phyloP scores from a whole-genome alignment of 92 coral and sea anemone genomes.

The Phenganax subtilis region DNA sequence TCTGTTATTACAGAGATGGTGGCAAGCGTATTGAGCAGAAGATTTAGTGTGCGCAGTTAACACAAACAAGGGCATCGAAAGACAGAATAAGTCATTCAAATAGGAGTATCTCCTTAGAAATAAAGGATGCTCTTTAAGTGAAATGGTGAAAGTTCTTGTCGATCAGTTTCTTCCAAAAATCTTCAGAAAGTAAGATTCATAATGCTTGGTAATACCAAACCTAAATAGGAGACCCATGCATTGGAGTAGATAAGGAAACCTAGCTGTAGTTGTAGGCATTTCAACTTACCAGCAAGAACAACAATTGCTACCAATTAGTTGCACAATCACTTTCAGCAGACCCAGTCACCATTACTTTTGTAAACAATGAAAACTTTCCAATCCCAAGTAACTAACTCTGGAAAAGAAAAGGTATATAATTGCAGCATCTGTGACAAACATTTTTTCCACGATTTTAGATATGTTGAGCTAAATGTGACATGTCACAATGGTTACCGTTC shows the following conservation, averaged over 20 bases:
- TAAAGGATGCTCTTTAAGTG: conserved; percentile 40
- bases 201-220: too few species aligned
- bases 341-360: too few species aligned
- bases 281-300: too few species aligned
- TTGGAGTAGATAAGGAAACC: too few species aligned
- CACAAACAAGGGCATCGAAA: conserved; percentile 52
- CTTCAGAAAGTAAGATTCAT: conserved; percentile 47
- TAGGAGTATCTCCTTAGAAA: conserved; percentile 43
- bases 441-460: too few species aligned
- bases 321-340: too few species aligned
- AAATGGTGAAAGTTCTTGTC: conserved; percentile 46
- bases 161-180: conserved; percentile 45
- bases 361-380: too few species aligned
- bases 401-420: not conserved
- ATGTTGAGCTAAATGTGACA: conserved; percentile 14
- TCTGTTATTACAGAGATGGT: conserved; percentile 30
- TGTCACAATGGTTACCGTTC: conserved; percentile 33
- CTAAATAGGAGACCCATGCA: too few species aligned
- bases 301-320: too few species aligned
- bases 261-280: too few species aligned
- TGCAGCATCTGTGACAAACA: not conserved
- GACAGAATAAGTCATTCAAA: conserved; percentile 48
- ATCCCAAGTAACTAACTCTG: not conserved
- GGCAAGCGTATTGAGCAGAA: conserved; percentile 37
- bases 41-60: conserved; percentile 46